phyloP scores from a whole-genome alignment of 2,797 vertebrate species.

The Sebastes iracundus region DNA sequence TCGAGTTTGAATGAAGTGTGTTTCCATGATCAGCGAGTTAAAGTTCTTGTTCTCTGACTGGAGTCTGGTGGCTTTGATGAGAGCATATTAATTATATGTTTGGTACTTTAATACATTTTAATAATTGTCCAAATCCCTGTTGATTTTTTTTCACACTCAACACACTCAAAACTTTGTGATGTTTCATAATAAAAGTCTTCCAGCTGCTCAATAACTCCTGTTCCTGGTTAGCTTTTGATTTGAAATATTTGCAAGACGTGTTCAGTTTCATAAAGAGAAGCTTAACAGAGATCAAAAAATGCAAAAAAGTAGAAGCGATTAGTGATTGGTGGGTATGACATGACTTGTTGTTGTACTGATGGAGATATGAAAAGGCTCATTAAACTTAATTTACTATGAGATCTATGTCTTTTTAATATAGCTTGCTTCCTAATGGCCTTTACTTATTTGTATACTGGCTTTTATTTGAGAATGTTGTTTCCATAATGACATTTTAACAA shows the following conservation, averaged over 20 bases:
- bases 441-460: not conserved
- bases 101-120: fast-evolving
- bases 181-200: not conserved
- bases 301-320: not conserved
- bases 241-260: not conserved
- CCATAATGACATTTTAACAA: not conserved
- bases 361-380: not conserved
- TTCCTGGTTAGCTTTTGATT: not conserved
- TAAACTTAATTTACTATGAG: not conserved
- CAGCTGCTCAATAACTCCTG: not conserved
- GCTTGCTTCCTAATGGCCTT: not conserved
- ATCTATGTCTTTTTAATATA: not conserved
- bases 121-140: not conserved
- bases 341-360: not conserved
- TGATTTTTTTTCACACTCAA: not conserved
- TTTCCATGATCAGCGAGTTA: fast-evolving
- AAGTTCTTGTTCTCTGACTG: not conserved
- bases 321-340: not conserved
- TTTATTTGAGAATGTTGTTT: not conserved
- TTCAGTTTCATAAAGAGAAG: not conserved
- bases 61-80: fast-evolving
- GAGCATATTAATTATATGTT: not conserved
- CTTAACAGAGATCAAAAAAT: too few relatives aligned
- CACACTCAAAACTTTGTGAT: not conserved
- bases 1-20: too few relatives aligned